phyloP scores from a whole-genome alignment of 2,888 invertebrate genomes.

The Bhutanitis thaidina region DNA sequence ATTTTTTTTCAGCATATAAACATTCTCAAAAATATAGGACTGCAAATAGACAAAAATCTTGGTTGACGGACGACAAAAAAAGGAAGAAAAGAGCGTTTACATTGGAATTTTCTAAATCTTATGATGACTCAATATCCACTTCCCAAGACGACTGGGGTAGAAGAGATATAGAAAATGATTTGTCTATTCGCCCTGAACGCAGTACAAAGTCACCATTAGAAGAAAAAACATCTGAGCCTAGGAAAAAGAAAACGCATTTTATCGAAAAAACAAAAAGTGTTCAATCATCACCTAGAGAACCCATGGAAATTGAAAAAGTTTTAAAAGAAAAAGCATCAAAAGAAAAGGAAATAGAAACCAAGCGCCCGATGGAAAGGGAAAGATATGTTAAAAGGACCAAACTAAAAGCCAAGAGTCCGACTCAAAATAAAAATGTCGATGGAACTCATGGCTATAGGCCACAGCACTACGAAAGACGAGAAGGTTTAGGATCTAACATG shows the following conservation, averaged over 20 bases:
- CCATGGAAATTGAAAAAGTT: slow-evolving; percentile 59
- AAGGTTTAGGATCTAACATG: slow-evolving; percentile 68
- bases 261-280: slow-evolving; percentile 67
- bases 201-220: slow-evolving; percentile 59
- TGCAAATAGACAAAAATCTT: slow-evolving; percentile 65
- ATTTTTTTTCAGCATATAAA: slow-evolving; percentile 60
- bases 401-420: slow-evolving; percentile 72
- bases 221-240: slow-evolving; percentile 54
- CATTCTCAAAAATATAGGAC: slow-evolving; percentile 74
- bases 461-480: slow-evolving; percentile 73
- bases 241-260: slow-evolving; percentile 74
- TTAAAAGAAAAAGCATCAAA: slow-evolving; percentile 61
- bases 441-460: slow-evolving; percentile 45
- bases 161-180: slow-evolving; percentile 53
- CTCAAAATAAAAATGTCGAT: slow-evolving; percentile 60
- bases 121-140: slow-evolving; percentile 76
- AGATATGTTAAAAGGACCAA: slow-evolving; percentile 72
- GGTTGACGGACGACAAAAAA: slow-evolving; percentile 86
- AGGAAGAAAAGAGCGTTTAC: slow-evolving; percentile 87
- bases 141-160: slow-evolving; percentile 72
- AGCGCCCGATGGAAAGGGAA: slow-evolving; percentile 66
- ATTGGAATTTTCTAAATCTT: slow-evolving; percentile 84
- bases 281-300: slow-evolving; percentile 65
- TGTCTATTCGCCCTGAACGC: slow-evolving; percentile 54
- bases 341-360: slow-evolving; percentile 59